Evolutionary conservation across 2,888 invertebrate genomes (phyloP), one percentile per base, ranked within the genome.

Genomic region (Temnothorax unifasciatus): DNA sequence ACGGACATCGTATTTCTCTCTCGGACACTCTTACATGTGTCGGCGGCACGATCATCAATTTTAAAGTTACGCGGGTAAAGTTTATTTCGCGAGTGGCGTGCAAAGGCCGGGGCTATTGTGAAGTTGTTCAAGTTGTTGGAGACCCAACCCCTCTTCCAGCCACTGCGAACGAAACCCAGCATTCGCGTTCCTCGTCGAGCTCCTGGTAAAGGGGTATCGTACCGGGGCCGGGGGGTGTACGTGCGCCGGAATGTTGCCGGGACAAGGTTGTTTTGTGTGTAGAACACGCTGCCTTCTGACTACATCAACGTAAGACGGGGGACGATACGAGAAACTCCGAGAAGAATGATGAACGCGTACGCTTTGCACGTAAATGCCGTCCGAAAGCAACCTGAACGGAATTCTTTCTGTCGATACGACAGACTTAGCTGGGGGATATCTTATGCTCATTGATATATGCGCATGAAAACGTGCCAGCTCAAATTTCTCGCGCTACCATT

Each of bases 41-140:
- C 83, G 83, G 68, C 74, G 79, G 76, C 68, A 87, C 86, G 90
- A 92, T 91, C 92, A 93, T 92, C 92, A 93, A 93, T 92, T 93
- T 93, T 90, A 92, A 93, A 93, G 90, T 93, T 93, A 90, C 88
- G 87, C 89, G 88, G 88, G 82, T 89, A 89, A 92, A 93, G 92
- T 93, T 93, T 92, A 92, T 92, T 91, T 89, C 89, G 75, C 85
- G 86, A 75, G 71, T 64, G 83, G 54, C 71, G 73, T 50, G 74
- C 68, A 88, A 88, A 86, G 88, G 84, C 85, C 89, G 86, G 85
- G 88, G 86, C 91, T 90, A 92, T 93, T 92, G 91, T 91, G 87
- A 91, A 93, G 91, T 93, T 93, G 91, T 89, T 92, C 86, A 90
- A 91, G 87, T 87, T 90, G 87, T 88, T 84, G 85, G 85, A 76